Conservation (phyloP, 2,888 invertebrate species). For the Himalopsyche japonica region DNA sequence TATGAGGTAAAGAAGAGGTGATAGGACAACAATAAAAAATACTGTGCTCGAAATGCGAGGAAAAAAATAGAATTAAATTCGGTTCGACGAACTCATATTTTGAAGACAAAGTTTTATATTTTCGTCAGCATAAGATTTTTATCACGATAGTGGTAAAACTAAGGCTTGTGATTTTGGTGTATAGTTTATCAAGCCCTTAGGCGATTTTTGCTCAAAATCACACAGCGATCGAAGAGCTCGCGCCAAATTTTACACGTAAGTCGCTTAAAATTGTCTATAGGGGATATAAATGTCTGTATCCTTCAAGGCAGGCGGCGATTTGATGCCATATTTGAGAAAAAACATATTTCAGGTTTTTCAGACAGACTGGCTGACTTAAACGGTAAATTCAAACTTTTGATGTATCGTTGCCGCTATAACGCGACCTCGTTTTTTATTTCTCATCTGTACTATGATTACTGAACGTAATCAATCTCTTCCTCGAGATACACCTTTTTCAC, state of each 20-base stretch:
- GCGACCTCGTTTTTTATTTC: too few species aligned
- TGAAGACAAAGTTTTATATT: constrained; percentile 4
- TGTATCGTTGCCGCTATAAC: too few species aligned
- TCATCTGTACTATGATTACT: too few species aligned
- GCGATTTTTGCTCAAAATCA: constrained; percentile 25
- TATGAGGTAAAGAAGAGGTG: constrained; percentile 7
- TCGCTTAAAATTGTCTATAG: constrained; percentile 1
- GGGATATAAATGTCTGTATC: neutral
- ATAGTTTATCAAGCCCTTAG: constrained; percentile 27
- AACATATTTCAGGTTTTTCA: neutral
- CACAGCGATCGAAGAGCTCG: neutral
- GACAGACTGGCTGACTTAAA: neutral
- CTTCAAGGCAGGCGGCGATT: constrained; percentile 11
- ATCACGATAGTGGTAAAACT: constrained; percentile 2
- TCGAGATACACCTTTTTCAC: too few species aligned
- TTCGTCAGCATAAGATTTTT: neutral
- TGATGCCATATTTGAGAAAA: constrained; percentile 8
- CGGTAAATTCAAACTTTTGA: too few species aligned
- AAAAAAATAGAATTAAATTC: constrained; percentile 19
- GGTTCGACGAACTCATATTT: constrained; percentile 11
- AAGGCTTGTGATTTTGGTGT: constrained; percentile 11
- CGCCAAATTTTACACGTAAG: constrained; percentile 30
- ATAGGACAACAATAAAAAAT: constrained; percentile 14
- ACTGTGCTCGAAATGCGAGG: neutral
- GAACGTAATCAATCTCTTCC: too few species aligned